A percentile compares a stretch with the other conserved stretches of the same genome.
Conservation (phyloP, 2,113 vertebrate species). For the Athene noctua region DNA sequence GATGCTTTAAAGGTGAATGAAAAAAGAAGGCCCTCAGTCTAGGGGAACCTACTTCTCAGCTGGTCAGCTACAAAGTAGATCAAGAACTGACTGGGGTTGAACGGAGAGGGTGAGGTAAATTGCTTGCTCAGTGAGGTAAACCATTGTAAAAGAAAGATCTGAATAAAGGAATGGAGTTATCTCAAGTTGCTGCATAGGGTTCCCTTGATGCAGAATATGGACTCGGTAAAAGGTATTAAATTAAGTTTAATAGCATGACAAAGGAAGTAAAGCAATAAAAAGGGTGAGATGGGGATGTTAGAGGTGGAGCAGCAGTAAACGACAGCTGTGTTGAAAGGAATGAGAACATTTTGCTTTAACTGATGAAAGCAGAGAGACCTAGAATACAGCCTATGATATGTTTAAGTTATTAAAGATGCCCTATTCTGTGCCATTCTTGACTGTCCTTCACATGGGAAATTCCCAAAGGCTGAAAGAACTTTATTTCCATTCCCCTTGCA, state of each 20-base stretch:
- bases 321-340: neutral
- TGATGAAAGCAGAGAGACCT: neutral
- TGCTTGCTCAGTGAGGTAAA: neutral
- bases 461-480: neutral
- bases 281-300: neutral
- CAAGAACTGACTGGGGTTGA: neutral
- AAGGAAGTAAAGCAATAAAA: conserved; percentile 38
- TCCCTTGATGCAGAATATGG: neutral
- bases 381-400: neutral
- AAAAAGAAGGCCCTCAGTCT: neutral
- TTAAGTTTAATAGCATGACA: conserved; percentile 24
- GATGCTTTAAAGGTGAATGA: neutral
- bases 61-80: neutral
- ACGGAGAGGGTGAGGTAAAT: neutral
- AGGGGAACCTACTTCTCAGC: neutral
- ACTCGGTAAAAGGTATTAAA: conserved; percentile 16
- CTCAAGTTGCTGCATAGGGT: neutral
- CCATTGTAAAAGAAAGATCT: neutral
- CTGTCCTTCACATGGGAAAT: neutral
- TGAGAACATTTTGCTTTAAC: neutral
- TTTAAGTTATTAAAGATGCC: neutral
- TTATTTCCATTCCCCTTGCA: neutral
- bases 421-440: neutral
- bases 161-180: neutral
- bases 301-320: conserved; percentile 28